Evolutionary conservation across 1,140 invertebrate species (phyloP), one percentile per base, ranked within the genome.

Genomic region (Cyrtorhinus lividipennis): DNA sequence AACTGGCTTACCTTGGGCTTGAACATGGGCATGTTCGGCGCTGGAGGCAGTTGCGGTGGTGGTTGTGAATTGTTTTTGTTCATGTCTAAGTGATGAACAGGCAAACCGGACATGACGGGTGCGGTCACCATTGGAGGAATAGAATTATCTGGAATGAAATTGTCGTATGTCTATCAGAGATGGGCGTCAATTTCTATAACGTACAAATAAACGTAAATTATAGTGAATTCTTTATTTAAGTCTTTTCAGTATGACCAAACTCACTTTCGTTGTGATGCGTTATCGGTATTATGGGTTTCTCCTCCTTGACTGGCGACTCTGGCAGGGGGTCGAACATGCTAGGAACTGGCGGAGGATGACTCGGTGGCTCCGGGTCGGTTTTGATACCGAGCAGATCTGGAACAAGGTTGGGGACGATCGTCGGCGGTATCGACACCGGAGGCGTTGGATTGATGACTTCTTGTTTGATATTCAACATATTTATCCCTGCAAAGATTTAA

Each of bases 311-410:
- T 18, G 64, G 63, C 25, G 62, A 64, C 38, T 66, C 67, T 18
- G 66, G 66, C 18, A 67, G 48, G 15, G 67, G 67, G 53, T 67
- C 67, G 57, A 67, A 67, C 15, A 67, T 65, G 15, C 65, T 66
- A 15, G 67, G 63, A 15, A 67, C 26, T 5, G 63, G 38, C 1
- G 46, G 2, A n/a, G 76, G 69, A 69, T 73, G 75, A 0, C 22
- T 24, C 1, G 38, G 18, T 2, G 59, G 22, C 23, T 63, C 59
- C 12, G 60, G 59, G 38, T 64, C 61, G 5, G 63, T 46, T 48
- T 66, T 62, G 53, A 63, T 76, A 48, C 75, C 77, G n/a, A 77
- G 59, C 67, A 78, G 76, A 66, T 76, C 79, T 10, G 77, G 73
- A 24, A 66, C 38, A 3, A 30, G 22, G n/a, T 22, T 38, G 22